Conservation (phyloP, 2,888 invertebrate species). For the Brachynemurus nebulosus region DNA sequence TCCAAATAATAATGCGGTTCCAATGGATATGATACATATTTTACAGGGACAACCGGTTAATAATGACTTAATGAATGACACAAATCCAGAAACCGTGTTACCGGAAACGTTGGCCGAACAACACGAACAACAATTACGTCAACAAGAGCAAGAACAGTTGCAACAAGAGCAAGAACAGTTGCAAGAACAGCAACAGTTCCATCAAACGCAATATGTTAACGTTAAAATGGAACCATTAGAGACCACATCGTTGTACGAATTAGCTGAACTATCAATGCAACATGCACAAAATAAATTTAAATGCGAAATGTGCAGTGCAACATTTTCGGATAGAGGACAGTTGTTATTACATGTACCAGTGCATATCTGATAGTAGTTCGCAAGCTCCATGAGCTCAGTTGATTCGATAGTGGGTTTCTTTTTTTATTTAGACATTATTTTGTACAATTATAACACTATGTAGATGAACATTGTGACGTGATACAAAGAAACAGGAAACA, state of each 20-base stretch:
- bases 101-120: slow-evolving; percentile 13
- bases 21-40: background rate
- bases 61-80: too few relatives aligned
- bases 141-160: background rate
- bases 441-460: too few relatives aligned
- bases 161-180: slow-evolving; percentile 12
- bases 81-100: slow-evolving; percentile 9
- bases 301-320: slow-evolving; percentile 71
- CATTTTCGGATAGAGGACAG: slow-evolving; percentile 59
- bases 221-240: slow-evolving; percentile 32
- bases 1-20: background rate
- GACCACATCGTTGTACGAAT: slow-evolving; percentile 33
- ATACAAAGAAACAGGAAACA: too few relatives aligned
- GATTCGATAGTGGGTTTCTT: too few relatives aligned
- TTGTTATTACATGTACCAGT: slow-evolving; percentile 65
- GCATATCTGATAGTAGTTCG: slow-evolving; percentile 51
- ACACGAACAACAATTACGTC: slow-evolving; percentile 9
- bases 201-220: slow-evolving; percentile 17
- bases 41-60: too few relatives aligned
- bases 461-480: too few relatives aligned
- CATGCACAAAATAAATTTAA: slow-evolving; percentile 40
- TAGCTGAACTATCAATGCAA: slow-evolving; percentile 36
- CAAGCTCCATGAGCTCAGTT: too few relatives aligned
- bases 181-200: background rate
- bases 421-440: too few relatives aligned